phyloP scores from a whole-genome alignment of 2,797 vertebrate genomes.

The Centropyge bicolor region DNA sequence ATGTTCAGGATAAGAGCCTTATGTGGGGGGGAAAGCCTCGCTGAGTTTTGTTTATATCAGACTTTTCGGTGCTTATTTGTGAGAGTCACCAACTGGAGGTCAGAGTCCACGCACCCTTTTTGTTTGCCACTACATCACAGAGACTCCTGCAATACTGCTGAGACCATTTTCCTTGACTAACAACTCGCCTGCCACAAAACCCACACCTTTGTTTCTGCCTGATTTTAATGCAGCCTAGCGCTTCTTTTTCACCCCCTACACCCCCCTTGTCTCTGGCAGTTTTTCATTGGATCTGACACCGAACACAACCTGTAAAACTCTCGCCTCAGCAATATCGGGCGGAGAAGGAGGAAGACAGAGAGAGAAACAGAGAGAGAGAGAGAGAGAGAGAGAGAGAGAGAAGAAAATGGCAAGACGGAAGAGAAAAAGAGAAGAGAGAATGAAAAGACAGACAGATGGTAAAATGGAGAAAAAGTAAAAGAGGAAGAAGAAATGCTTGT shows the following conservation, averaged over 20 bases:
- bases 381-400: neutral
- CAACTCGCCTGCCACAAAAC: conserved; percentile 51
- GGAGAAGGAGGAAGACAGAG: conserved; percentile 27
- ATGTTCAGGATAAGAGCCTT: conserved; percentile 9
- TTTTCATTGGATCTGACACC: conserved; percentile 72
- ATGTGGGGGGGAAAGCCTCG: neutral
- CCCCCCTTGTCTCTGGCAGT: conserved; percentile 63
- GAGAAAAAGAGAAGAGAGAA: conserved; percentile 19
- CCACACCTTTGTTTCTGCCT: conserved; percentile 61
- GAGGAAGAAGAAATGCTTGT: conserved; percentile 63
- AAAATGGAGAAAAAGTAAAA: conserved; percentile 41
- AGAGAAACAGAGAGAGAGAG: neutral
- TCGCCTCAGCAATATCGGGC: conserved; percentile 66
- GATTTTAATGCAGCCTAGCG: conserved; percentile 62
- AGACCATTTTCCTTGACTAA: conserved; percentile 32
- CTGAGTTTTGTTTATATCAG: conserved; percentile 30
- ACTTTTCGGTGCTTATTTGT: conserved; percentile 36
- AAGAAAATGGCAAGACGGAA: conserved; percentile 19
- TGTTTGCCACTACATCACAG: conserved; percentile 50
- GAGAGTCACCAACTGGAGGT: conserved; percentile 29
- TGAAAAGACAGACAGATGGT: conserved; percentile 60
- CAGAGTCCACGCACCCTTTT: conserved; percentile 36
- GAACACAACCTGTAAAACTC: conserved; percentile 73
- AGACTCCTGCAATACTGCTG: conserved; percentile 13
- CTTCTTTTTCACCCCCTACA: conserved; percentile 51